A percentile compares a stretch with the other conserved stretches of the same genome.
phyloP scores from a whole-genome alignment of 2,888 invertebrate genomes.

The Euproctis similis region DNA sequence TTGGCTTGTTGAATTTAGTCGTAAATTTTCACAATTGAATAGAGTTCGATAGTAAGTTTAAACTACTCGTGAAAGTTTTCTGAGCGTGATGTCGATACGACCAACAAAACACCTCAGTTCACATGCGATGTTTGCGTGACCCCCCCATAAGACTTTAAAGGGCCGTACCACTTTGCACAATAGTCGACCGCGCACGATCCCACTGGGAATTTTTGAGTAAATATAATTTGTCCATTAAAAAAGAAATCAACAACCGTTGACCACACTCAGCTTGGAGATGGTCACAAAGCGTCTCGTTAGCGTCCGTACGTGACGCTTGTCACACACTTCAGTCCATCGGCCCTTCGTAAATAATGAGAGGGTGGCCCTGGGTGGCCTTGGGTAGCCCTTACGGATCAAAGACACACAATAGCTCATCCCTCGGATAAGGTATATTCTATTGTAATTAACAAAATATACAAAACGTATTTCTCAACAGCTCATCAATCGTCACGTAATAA shows the following conservation, averaged over 20 bases:
- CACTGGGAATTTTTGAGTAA: slow-evolving; percentile 48
- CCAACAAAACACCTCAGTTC: slow-evolving; percentile 37
- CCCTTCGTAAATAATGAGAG: slow-evolving; percentile 75
- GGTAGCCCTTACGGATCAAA: slow-evolving; percentile 44
- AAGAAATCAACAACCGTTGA: slow-evolving; percentile 67
- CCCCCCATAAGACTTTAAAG: slow-evolving; percentile 57
- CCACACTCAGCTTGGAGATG: slow-evolving; percentile 63
- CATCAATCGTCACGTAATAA: no score
- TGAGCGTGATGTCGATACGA: slow-evolving; percentile 18
- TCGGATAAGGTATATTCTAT: slow-evolving; percentile 38
- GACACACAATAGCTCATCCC: slow-evolving; percentile 28
- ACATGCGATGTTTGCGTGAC: slow-evolving; percentile 46
- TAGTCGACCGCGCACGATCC: slow-evolving; percentile 37
- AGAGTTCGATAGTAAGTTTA: slow-evolving; percentile 20
- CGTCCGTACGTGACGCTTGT: slow-evolving; percentile 70
- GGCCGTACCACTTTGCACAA: slow-evolving; percentile 49
- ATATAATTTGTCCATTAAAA: slow-evolving; percentile 74
- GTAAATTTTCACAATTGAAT: slow-evolving; percentile 22
- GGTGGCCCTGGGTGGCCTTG: no score
- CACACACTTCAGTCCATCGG: slow-evolving; percentile 71
- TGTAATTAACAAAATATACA: no score
- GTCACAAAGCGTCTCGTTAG: slow-evolving; percentile 77
- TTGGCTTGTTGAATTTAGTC: slow-evolving; percentile 6
- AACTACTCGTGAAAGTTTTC: slow-evolving; percentile 21
- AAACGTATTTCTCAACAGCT: no score